Evolutionary conservation across 2,797 vertebrate species (phyloP).

Genomic region (Periparus ater): DNA sequence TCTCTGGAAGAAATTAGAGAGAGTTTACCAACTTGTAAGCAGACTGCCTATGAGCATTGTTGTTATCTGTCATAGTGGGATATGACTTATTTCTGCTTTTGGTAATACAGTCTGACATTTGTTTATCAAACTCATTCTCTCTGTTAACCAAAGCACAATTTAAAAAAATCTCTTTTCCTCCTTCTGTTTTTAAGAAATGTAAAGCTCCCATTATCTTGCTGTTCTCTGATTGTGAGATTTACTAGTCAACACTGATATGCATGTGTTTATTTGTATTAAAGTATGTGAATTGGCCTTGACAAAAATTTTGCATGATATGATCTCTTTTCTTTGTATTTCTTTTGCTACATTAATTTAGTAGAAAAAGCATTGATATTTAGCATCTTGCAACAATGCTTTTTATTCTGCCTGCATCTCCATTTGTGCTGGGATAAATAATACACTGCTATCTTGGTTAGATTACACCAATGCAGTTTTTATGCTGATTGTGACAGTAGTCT

Average conservation of each 20-base stretch:
- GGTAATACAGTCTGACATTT: neutral
- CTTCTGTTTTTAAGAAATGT: neutral
- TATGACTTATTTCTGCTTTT: neutral
- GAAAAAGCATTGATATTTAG: neutral
- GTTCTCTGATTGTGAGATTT: neutral
- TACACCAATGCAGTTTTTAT: neutral
- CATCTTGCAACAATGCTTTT: neutral
- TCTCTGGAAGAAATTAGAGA: neutral
- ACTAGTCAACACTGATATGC: neutral
- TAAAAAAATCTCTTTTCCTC: neutral
- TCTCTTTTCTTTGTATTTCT: neutral
- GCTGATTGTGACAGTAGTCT: neutral
- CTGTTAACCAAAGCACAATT: neutral
- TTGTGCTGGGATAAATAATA: neutral
- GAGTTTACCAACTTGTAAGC: neutral
- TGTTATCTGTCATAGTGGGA: neutral
- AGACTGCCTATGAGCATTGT: neutral
- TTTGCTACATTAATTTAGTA: neutral
- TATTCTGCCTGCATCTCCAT: neutral
- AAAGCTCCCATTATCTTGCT: neutral
- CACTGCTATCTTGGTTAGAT: fast-evolving
- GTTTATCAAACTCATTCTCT: neutral
- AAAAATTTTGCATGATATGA: neutral
- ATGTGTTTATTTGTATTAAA: neutral
- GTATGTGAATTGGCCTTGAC: neutral